A percentile compares a stretch with the other conserved stretches of the same genome.
Conservation (phyloP, 2,888 invertebrate species). For the Magallana nippona region DNA sequence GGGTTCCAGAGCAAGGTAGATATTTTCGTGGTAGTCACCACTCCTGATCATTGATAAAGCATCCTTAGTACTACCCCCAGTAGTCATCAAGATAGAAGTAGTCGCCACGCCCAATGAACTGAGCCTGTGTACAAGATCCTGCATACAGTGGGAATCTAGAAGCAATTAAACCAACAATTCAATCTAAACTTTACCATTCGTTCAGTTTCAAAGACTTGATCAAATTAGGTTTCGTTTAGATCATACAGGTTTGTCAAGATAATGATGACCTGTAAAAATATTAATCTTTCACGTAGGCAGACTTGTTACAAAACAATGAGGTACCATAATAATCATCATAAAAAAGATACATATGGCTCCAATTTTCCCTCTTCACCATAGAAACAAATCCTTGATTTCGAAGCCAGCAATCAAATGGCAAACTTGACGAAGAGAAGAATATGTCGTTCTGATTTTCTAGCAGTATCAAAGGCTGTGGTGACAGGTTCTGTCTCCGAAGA, state of each 20-base stretch:
- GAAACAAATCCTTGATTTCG: slow-evolving; percentile 1
- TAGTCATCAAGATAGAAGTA: background rate
- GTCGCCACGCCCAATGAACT: background rate
- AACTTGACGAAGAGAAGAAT: background rate
- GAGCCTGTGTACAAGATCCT: background rate
- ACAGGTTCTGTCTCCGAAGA: background rate
- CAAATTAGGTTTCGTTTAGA: too few species aligned
- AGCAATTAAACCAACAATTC: background rate
- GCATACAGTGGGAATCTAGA: background rate
- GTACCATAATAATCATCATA: background rate
- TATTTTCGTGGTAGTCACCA: too few species aligned
- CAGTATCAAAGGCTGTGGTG: background rate
- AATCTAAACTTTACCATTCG: too few species aligned
- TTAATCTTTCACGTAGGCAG: background rate
- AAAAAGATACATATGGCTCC: background rate
- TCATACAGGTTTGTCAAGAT: too few species aligned
- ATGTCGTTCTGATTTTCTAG: background rate
- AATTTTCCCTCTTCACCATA: background rate
- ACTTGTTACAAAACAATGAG: background rate
- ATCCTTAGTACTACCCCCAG: background rate
- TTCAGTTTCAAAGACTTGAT: too few species aligned
- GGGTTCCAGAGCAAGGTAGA: too few species aligned
- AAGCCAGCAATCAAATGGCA: background rate
- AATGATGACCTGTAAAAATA: background rate
- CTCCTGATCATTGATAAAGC: too few species aligned